These are phyloP conservation scores for Crenuchus spilurus DNA, from an alignment of 2,797 vertebrate genomes.

Conservation along the genomic window DNA sequence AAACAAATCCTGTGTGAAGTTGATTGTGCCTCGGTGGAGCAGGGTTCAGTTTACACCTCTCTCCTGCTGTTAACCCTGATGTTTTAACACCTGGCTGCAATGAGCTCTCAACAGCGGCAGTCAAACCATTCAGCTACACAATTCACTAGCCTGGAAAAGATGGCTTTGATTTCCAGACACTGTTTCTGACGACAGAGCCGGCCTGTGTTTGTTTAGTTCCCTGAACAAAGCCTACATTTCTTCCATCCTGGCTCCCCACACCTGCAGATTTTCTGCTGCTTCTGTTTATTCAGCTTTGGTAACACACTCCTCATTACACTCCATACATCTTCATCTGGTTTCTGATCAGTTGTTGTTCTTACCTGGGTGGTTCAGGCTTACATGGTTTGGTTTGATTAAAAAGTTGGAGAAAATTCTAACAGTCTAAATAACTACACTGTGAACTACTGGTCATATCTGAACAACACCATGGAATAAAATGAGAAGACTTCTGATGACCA, in stretches of 20 bases:
- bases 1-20: conserved; percentile 29
- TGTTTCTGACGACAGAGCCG: conserved; percentile 59
- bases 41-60: conserved; percentile 32
- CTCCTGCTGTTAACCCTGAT: conserved; percentile 31
- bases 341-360: conserved; percentile 17
- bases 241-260: conserved; percentile 52
- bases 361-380: background rate
- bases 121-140: conserved; percentile 50
- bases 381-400: background rate
- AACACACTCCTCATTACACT: conserved; percentile 57
- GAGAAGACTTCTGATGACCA: too few relatives aligned
- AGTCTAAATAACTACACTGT: too few relatives aligned
- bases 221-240: conserved; percentile 54
- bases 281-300: conserved; percentile 35
- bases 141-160: conserved; percentile 66
- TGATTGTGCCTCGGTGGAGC: conserved; percentile 7
- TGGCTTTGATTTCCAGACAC: conserved; percentile 49
- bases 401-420: background rate
- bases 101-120: conserved; percentile 57
- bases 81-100: conserved; percentile 57
- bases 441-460: too few relatives aligned
- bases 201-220: conserved; percentile 59
- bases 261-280: conserved; percentile 61
- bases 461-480: too few relatives aligned
- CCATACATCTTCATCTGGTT: conserved; percentile 40